Percentiles rank a stretch among this genome's conserved stretches.
These are phyloP conservation scores for Sinonovacula constricta DNA, from an alignment of 1,140 invertebrate species.

Conservation along the genomic window DNA sequence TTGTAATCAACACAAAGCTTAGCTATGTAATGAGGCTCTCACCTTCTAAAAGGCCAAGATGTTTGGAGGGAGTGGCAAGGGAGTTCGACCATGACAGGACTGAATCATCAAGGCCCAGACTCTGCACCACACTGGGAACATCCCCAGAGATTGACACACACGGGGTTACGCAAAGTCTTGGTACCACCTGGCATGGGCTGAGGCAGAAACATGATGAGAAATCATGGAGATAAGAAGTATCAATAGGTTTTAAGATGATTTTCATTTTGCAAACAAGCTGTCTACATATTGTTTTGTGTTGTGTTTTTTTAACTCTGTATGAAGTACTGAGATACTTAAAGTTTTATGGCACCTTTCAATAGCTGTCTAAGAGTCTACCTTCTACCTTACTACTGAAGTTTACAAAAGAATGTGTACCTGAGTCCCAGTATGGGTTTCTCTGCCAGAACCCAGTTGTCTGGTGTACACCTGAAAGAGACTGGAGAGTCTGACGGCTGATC, in stretches of 20 bases:
- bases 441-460: not conserved
- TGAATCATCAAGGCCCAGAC: conserved; percentile 37
- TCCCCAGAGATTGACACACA: too few species aligned
- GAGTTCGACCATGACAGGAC: conserved; percentile 29
- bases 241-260: too few species aligned
- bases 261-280: too few species aligned
- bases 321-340: too few species aligned
- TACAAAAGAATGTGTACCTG: conserved; percentile 7
- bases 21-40: not conserved
- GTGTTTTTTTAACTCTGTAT: too few species aligned
- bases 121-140: conserved; percentile 12
- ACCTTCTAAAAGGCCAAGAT: too few species aligned
- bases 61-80: conserved; percentile 34
- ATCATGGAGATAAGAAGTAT: too few species aligned
- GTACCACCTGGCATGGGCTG: not conserved
- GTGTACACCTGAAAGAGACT: too few species aligned
- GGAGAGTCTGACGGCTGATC: too few species aligned
- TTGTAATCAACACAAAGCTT: too few species aligned
- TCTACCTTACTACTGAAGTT: not conserved
- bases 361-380: not conserved
- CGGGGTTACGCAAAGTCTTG: not conserved
- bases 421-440: conserved; percentile 14
- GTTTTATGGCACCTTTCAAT: not conserved
- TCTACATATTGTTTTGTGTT: too few species aligned
- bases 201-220: not conserved